These are phyloP conservation scores for Oenanthe melanoleuca DNA, from an alignment of 2,113 vertebrate species.

Conservation along the genomic window DNA sequence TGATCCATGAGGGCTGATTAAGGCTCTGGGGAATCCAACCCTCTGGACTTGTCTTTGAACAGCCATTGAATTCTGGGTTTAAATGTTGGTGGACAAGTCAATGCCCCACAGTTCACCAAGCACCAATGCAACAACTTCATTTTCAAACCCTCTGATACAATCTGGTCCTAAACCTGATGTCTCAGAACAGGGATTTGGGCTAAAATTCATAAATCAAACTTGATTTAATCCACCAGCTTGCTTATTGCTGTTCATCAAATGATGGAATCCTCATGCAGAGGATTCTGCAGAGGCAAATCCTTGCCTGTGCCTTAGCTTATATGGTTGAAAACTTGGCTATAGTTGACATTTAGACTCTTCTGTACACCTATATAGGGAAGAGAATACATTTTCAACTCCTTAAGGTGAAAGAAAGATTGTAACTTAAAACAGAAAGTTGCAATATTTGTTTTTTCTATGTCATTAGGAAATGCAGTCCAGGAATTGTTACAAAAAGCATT, in stretches of 20 bases:
- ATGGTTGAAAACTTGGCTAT: neutral
- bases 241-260: neutral
- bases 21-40: neutral
- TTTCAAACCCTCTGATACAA: neutral
- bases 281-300: neutral
- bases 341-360: neutral
- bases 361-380: neutral
- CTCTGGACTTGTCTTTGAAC: neutral
- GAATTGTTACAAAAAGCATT: neutral
- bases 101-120: neutral
- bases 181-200: fast-evolving
- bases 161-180: neutral
- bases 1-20: neutral
- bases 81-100: neutral
- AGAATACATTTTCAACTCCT: neutral
- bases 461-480: neutral
- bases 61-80: neutral
- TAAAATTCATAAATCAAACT: neutral
- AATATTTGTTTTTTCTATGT: neutral
- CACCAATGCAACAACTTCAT: neutral
- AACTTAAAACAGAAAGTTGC: neutral
- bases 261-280: neutral
- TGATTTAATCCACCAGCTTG: neutral
- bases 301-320: neutral
- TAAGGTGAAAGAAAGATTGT: neutral